Conservation (phyloP, 2,113 vertebrate species). For the Chauna torquata region DNA sequence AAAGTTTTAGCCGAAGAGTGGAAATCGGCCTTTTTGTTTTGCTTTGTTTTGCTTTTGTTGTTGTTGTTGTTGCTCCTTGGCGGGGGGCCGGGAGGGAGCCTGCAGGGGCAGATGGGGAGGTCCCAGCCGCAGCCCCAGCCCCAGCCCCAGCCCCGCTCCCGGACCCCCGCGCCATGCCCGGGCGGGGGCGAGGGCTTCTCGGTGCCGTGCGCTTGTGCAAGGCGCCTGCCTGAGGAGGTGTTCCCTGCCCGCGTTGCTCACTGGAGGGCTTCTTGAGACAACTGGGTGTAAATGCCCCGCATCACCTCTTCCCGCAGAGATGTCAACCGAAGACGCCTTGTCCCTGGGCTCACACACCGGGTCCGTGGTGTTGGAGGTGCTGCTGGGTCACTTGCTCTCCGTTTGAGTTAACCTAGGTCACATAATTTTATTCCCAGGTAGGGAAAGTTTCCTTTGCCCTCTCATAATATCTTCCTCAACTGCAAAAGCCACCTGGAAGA, state of each 20-base stretch:
- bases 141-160: too few relatives aligned
- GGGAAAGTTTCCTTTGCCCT: constrained; percentile 25
- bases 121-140: too few relatives aligned
- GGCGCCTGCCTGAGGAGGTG: not conserved
- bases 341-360: not conserved
- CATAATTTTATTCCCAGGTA: constrained; percentile 41
- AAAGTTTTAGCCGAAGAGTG: not conserved
- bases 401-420: not conserved
- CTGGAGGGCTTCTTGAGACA: not conserved
- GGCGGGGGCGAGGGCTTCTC: too few relatives aligned
- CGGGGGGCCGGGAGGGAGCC: too few relatives aligned
- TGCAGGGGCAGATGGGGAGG: too few relatives aligned
- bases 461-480: constrained; percentile 21
- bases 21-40: not conserved
- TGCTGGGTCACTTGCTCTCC: not conserved
- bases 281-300: not conserved
- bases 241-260: not conserved
- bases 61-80: too few relatives aligned
- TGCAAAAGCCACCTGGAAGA: constrained; percentile 61
- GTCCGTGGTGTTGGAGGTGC: not conserved
- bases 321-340: not conserved
- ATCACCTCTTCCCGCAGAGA: not conserved
- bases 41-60: too few relatives aligned
- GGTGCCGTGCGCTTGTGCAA: not conserved
- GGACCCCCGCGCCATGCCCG: not conserved